These are phyloP conservation scores for Anthoscopus minutus DNA, from an alignment of 2,113 vertebrate genomes.

Conservation along the genomic window DNA sequence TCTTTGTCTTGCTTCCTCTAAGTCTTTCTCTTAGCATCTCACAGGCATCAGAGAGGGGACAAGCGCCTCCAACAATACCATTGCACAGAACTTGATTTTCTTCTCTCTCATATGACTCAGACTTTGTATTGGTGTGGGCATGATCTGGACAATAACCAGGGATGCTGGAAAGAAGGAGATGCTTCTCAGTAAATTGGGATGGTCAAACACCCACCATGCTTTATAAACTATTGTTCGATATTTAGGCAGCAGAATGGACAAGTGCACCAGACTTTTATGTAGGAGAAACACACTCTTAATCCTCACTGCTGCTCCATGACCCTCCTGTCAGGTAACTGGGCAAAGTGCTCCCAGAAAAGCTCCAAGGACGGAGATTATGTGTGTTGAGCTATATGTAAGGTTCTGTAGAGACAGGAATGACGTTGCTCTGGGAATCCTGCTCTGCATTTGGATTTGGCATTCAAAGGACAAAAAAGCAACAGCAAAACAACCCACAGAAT, in stretches of 20 bases:
- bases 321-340: neutral
- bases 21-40: neutral
- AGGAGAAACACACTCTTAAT: neutral
- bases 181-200: neutral
- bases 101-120: rapidly evolving
- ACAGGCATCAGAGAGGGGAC: neutral
- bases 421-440: neutral
- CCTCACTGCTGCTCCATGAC: neutral
- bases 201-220: rapidly evolving
- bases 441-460: neutral
- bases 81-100: neutral
- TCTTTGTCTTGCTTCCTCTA: neutral
- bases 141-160: neutral
- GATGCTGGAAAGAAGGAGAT: neutral
- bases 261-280: rapidly evolving
- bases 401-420: neutral
- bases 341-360: neutral
- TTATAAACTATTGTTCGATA: neutral
- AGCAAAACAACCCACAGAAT: neutral
- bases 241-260: neutral
- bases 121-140: neutral
- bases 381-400: rapidly evolving
- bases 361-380: neutral
- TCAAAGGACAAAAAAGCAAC: neutral
- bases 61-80: neutral